These are phyloP conservation scores for Andrena haemorrhoa DNA, from an alignment of 2,888 invertebrate genomes.

Conservation along the genomic window DNA sequence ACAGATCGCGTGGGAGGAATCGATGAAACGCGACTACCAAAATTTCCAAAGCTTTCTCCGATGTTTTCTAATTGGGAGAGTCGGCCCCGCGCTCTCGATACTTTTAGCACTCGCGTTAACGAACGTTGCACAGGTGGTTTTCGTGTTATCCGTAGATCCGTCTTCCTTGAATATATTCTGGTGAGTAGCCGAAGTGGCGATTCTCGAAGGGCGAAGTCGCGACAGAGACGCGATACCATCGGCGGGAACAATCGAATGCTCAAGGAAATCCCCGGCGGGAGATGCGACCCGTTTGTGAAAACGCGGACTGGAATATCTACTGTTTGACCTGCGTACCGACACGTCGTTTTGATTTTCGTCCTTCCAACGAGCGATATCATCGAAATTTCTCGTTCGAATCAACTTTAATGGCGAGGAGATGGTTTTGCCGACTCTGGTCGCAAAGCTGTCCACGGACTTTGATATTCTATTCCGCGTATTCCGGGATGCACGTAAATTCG, in stretches of 20 bases:
- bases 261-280: neutral
- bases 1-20: neutral
- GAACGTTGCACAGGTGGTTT: neutral
- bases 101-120: neutral
- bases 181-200: neutral
- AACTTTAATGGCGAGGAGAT: constrained; percentile 49
- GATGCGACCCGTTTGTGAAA: neutral
- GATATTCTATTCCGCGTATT: constrained; percentile 49
- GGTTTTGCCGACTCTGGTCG: constrained; percentile 14
- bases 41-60: constrained; percentile 72
- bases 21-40: constrained; percentile 57
- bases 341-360: constrained; percentile 73
- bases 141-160: neutral
- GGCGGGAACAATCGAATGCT: constrained; percentile 27
- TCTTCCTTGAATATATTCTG: neutral
- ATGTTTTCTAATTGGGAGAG: constrained; percentile 28
- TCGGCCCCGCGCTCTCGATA: neutral
- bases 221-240: neutral
- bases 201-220: neutral
- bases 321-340: neutral
- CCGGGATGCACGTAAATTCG: neutral
- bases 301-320: neutral
- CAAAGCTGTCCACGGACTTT: constrained; percentile 64
- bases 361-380: constrained; percentile 65
- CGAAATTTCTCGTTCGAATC: constrained; percentile 68